phyloP scores from a whole-genome alignment of 2,888 invertebrate species.

The Incurvaria masculella region DNA sequence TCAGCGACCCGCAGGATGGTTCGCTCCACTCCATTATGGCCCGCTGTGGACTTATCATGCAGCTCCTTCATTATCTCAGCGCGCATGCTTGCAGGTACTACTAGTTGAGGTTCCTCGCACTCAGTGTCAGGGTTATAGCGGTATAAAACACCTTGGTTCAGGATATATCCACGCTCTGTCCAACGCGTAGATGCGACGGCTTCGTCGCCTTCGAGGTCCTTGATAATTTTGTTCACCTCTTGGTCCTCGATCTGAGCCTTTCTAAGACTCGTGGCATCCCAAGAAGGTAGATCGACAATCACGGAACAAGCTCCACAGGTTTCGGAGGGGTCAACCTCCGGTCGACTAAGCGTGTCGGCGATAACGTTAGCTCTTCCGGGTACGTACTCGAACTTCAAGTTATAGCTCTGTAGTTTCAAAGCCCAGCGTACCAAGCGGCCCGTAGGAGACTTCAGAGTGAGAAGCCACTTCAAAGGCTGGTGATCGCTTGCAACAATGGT shows the following conservation, averaged over 20 bases:
- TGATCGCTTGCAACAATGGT: conserved; percentile 22
- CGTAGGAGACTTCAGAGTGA: conserved; percentile 25
- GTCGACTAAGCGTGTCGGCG: conserved; percentile 28
- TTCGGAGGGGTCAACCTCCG: background rate
- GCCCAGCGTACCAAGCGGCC: conserved; percentile 38
- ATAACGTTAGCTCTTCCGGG: conserved; percentile 27
- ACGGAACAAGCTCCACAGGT: conserved; percentile 14
- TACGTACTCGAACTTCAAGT: conserved; percentile 23
- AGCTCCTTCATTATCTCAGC: background rate
- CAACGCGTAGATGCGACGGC: conserved; percentile 1
- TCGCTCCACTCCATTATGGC: conserved; percentile 11
- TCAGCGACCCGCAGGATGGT: conserved; percentile 4
- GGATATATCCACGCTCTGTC: conserved; percentile 1
- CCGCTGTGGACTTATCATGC: conserved; percentile 10
- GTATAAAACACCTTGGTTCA: background rate
- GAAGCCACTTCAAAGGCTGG: conserved; percentile 30
- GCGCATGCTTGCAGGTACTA: conserved; percentile 3
- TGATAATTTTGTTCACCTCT: conserved; percentile 15
- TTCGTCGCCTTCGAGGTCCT: conserved; percentile 13
- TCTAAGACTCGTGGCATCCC: conserved; percentile 9
- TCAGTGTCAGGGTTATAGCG: conserved; percentile 5
- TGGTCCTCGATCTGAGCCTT: conserved; percentile 14
- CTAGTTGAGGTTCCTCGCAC: conserved; percentile 4
- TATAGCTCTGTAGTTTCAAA: conserved; percentile 23
- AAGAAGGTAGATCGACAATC: conserved; percentile 12